These are phyloP conservation scores for Esox niger DNA, from an alignment of 2,113 vertebrate genomes.

Conservation along the genomic window DNA sequence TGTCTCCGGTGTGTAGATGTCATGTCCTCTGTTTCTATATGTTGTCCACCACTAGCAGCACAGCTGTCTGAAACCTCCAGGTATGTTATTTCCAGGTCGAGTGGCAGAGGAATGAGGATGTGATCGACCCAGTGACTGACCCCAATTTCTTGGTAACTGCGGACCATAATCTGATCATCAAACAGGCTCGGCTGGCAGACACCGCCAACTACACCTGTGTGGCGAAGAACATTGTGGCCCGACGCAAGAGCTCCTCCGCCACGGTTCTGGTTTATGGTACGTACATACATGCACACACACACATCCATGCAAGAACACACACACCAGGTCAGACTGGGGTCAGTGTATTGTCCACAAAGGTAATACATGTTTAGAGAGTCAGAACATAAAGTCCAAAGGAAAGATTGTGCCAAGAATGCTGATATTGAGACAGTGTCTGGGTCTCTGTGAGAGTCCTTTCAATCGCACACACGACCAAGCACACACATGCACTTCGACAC, in stretches of 20 bases:
- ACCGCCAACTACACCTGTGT: conserved; percentile 98
- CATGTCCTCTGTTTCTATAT: too few relatives aligned
- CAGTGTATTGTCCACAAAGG: conserved; percentile 1
- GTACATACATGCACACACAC: conserved; percentile 38
- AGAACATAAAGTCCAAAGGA: background rate
- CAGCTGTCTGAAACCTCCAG: too few relatives aligned
- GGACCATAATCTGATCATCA: conserved; percentile 93
- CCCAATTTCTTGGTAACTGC: conserved; percentile 89
- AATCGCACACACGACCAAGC: background rate
- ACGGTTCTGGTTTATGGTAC: conserved; percentile 90
- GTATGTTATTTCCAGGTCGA: conserved; percentile 80
- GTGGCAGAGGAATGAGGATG: conserved; percentile 93
- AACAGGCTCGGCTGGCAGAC: conserved; percentile 90
- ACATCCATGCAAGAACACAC: conserved; percentile 23
- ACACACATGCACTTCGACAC: too few relatives aligned
- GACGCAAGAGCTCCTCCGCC: conserved; percentile 87
- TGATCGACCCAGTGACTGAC: conserved; percentile 85
- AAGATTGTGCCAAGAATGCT: background rate
- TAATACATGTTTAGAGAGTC: conserved; percentile 6
- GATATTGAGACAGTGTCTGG: background rate
- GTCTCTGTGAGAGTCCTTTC: background rate
- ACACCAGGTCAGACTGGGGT: conserved; percentile 1
- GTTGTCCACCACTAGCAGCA: conserved; percentile 36
- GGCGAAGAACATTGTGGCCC: conserved; percentile 97
- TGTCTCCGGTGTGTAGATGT: too few relatives aligned